A percentile compares a stretch with the other conserved stretches of the same genome.
phyloP scores from a whole-genome alignment of 92 coral and sea anemone genomes.

The Muricea muricata region DNA sequence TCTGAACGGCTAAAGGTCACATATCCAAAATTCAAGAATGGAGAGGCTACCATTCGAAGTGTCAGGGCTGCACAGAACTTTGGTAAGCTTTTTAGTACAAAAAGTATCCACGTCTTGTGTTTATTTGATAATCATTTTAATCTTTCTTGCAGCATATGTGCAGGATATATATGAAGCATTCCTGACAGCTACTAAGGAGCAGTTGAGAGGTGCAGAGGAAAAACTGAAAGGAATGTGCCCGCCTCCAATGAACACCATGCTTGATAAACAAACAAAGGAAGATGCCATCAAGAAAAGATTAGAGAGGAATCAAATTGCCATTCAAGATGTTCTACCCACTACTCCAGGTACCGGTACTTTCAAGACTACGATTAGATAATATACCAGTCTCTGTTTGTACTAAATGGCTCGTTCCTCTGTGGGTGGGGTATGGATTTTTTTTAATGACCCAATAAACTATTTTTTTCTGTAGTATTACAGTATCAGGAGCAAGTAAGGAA shows the following conservation, averaged over 20 bases:
- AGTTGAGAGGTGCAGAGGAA: constrained; percentile 19
- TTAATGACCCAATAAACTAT: no score
- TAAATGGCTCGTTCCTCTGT: no score
- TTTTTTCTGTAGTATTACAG: constrained; percentile 22
- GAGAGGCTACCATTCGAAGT: not conserved
- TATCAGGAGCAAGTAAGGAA: constrained; percentile 2
- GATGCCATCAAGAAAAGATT: constrained; percentile 34
- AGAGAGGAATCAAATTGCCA: constrained; percentile 44
- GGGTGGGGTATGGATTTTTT: no score
- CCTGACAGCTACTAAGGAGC: constrained; percentile 34
- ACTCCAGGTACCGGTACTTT: no score
- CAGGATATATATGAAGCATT: constrained; percentile 44
- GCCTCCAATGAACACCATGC: constrained; percentile 57
- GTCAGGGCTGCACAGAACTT: not conserved
- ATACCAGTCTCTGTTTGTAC: no score
- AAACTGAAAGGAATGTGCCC: constrained; percentile 56
- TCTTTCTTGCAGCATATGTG: no score
- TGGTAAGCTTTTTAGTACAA: not conserved
- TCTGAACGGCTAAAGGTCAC: no score
- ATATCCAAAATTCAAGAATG: not conserved
- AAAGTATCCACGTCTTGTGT: no score
- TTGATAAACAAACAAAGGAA: constrained; percentile 50
- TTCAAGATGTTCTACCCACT: constrained; percentile 60
- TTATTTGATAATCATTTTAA: no score
- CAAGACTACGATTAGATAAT: no score